A percentile compares a stretch with the other conserved stretches of the same genome.
Conservation (phyloP, 2,113 vertebrate genomes). For the Paedocypris sp. region DNA sequence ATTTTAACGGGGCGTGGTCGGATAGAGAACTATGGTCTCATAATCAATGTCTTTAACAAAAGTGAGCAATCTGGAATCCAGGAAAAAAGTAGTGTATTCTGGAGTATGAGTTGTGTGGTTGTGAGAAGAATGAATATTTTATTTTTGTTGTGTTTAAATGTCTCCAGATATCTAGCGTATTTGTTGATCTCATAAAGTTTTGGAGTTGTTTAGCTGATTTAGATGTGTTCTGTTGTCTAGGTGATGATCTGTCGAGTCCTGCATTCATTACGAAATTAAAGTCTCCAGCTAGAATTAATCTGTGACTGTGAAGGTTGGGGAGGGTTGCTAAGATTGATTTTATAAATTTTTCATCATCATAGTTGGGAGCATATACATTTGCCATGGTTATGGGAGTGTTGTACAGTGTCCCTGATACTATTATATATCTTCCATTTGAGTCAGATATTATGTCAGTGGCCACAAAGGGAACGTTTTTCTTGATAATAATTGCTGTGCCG, state of each 20-base stretch:
- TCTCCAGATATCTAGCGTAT: background rate
- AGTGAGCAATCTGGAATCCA: background rate
- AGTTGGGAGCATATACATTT: background rate
- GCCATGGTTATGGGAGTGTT: background rate
- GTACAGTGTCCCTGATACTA: no score
- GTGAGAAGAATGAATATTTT: background rate
- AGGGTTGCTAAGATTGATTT: background rate
- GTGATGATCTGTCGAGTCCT: background rate
- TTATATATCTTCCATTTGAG: no score
- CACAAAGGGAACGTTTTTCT: background rate
- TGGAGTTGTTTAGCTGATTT: background rate
- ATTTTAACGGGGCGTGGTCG: background rate
- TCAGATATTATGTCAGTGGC: background rate
- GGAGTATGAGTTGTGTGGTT: background rate
- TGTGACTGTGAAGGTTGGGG: background rate
- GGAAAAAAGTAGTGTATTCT: background rate
- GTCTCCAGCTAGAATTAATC: background rate
- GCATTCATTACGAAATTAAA: background rate
- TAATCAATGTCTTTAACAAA: background rate
- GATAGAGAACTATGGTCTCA: background rate
- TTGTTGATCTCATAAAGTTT: background rate
- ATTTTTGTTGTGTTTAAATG: background rate
- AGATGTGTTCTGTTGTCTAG: background rate
- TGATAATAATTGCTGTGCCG: background rate
- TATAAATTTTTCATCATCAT: background rate